These are phyloP conservation scores for Rhea americana DNA, from an alignment of 2,113 vertebrate genomes.

Conservation along the genomic window DNA sequence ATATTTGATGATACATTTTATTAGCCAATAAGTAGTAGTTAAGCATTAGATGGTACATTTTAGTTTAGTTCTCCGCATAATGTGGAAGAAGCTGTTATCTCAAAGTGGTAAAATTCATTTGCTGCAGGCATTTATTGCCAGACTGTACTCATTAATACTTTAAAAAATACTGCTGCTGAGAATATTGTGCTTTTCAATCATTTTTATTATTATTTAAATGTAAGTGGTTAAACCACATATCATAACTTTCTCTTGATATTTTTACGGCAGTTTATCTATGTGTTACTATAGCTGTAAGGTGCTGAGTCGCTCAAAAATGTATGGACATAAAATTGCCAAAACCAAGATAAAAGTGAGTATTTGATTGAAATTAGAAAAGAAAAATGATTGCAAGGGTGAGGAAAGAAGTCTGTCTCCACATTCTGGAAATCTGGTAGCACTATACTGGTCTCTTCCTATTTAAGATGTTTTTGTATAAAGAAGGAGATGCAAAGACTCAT, in stretches of 20 bases:
- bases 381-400: background rate
- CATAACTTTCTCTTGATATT: background rate
- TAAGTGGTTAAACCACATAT: background rate
- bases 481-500: background rate
- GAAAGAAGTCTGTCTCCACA: background rate
- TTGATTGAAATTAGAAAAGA: background rate
- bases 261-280: background rate
- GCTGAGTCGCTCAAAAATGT: background rate
- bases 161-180: background rate
- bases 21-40: background rate
- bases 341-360: background rate
- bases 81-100: background rate
- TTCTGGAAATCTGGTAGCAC: background rate
- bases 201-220: background rate
- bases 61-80: background rate
- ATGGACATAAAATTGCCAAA: background rate
- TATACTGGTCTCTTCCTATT: background rate
- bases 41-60: background rate
- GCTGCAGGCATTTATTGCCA: background rate
- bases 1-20: background rate
- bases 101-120: background rate
- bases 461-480: background rate
- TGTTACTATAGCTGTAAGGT: background rate
- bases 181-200: background rate
- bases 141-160: background rate